A percentile compares a stretch with the other conserved stretches of the same genome.
Evolutionary conservation across 2,888 invertebrate species (phyloP).

Genomic region (Drosophila affinis): DNA sequence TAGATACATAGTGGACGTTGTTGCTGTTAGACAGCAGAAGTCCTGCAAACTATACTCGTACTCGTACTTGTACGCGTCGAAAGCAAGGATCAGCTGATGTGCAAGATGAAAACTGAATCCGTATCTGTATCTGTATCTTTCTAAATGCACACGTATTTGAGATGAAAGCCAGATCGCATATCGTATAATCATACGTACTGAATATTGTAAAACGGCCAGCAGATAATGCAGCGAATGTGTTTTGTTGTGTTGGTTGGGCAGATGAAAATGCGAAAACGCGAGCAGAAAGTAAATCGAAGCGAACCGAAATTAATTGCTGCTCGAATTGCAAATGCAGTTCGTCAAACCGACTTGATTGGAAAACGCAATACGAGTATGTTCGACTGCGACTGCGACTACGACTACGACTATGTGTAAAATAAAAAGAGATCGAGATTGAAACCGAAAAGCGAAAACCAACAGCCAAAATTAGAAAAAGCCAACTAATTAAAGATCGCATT

Average conservation of each 20-base stretch:
- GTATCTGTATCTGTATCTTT: too few relatives aligned
- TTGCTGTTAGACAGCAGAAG: neutral
- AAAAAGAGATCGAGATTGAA: conserved; percentile 47
- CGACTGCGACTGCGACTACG: too few relatives aligned
- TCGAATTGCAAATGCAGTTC: conserved; percentile 57
- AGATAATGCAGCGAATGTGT: conserved; percentile 11
- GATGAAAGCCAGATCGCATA: conserved; percentile 25
- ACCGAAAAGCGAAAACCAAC: conserved; percentile 31
- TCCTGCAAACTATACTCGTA: neutral
- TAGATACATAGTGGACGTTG: conserved; percentile 16
- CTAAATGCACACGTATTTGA: conserved; percentile 3
- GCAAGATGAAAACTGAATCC: too few relatives aligned
- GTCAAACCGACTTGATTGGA: conserved; percentile 65
- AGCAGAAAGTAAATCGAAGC: conserved; percentile 59
- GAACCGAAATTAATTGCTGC: conserved; percentile 60
- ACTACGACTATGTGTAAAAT: neutral
- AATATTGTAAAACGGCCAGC: neutral
- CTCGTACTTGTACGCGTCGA: too few relatives aligned
- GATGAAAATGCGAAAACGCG: conserved; percentile 11
- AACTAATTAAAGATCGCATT: conserved; percentile 29
- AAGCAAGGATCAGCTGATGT: too few relatives aligned
- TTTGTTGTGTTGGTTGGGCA: too few relatives aligned
- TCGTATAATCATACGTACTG: conserved; percentile 6
- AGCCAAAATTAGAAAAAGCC: conserved; percentile 10
- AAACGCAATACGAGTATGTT: neutral